Evolutionary conservation across 2,888 invertebrate species (phyloP).

Genomic region (Cantharis rufa): DNA sequence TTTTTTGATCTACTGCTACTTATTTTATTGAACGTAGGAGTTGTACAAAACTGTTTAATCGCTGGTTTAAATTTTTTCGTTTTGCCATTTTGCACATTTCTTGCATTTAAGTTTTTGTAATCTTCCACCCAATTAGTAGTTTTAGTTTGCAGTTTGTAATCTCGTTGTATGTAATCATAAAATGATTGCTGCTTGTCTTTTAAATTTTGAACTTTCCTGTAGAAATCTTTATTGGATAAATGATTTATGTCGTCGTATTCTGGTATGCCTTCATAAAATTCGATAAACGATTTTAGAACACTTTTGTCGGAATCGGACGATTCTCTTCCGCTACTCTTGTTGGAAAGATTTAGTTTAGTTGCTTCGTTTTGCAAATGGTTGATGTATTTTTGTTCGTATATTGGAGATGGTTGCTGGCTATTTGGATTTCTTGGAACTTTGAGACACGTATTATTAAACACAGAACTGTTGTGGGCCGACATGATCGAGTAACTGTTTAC

Average conservation of each 20-base stretch:
- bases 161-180: slow-evolving; percentile 47
- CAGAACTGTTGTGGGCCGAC: slow-evolving; percentile 61
- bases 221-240: slow-evolving; percentile 75
- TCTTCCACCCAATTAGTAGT: slow-evolving; percentile 49
- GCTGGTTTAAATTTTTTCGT: slow-evolving; percentile 35
- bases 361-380: slow-evolving; percentile 47
- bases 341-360: slow-evolving; percentile 42
- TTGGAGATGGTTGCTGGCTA: slow-evolving; percentile 72
- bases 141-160: slow-evolving; percentile 44
- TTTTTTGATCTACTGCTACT: slow-evolving; percentile 30
- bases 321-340: slow-evolving; percentile 54
- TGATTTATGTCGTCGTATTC: slow-evolving; percentile 79
- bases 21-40: slow-evolving; percentile 41
- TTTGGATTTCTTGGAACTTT: slow-evolving; percentile 74
- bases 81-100: slow-evolving; percentile 8
- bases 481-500: slow-evolving; percentile 25
- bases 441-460: slow-evolving; percentile 72
- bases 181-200: slow-evolving; percentile 65
- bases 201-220: slow-evolving; percentile 68
- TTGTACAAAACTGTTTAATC: slow-evolving; percentile 45
- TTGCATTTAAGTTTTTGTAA: slow-evolving; percentile 47
- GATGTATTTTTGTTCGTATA: slow-evolving; percentile 65
- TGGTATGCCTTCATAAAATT: slow-evolving; percentile 79
- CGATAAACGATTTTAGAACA: slow-evolving; percentile 64
- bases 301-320: slow-evolving; percentile 56